These are phyloP conservation scores for Spizella passerina DNA, from an alignment of 2,797 vertebrate genomes.

Conservation along the genomic window DNA sequence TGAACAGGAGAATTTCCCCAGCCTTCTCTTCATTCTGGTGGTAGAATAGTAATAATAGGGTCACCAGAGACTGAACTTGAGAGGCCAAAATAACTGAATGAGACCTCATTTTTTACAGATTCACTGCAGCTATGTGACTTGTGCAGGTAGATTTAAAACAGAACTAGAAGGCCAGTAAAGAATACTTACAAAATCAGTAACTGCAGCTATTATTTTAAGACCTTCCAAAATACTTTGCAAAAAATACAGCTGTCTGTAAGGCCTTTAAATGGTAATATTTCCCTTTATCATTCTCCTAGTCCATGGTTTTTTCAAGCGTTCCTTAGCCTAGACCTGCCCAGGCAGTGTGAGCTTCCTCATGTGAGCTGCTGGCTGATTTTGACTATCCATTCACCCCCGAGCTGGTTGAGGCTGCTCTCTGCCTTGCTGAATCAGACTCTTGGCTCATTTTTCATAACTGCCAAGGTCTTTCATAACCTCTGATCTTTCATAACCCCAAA, in stretches of 20 bases:
- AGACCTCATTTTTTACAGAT: neutral
- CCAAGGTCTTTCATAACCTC: slow-evolving; percentile 48
- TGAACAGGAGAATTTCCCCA: neutral
- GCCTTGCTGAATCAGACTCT: neutral
- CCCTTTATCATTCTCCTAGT: neutral
- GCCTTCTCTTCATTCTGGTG: neutral
- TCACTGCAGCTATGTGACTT: neutral
- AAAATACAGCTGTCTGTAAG: neutral
- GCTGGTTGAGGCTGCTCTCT: neutral
- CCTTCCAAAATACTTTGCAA: neutral
- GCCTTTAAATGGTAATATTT: neutral
- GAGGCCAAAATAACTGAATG: neutral
- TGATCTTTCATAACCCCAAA: slow-evolving; percentile 59
- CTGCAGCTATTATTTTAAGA: neutral
- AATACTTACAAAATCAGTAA: neutral
- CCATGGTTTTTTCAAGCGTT: neutral
- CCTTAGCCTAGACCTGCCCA: neutral
- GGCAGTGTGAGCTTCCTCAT: neutral
- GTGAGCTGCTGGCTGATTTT: neutral
- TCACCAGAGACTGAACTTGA: neutral
- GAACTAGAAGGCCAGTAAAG: neutral
- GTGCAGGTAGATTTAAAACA: neutral
- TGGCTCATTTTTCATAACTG: neutral
- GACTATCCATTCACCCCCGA: neutral
- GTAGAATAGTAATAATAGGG: neutral